Conservation (phyloP, 2,797 vertebrate genomes). For the Halcyon leucocephala region DNA sequence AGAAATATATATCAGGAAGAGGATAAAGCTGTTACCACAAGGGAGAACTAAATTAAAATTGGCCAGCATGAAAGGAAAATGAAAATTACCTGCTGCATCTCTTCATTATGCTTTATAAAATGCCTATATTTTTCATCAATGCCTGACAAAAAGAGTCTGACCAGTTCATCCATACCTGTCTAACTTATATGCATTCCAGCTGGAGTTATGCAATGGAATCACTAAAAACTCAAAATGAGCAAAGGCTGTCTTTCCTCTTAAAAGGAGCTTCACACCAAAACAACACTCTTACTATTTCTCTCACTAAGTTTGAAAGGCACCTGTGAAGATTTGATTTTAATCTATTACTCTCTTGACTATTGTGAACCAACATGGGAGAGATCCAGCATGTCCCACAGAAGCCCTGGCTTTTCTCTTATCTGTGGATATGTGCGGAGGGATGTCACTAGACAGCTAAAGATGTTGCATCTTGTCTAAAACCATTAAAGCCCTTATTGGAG, state of each 20-base stretch:
- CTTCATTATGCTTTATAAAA: slow-evolving; percentile 4
- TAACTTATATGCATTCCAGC: neutral
- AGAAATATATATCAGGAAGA: slow-evolving; percentile 10
- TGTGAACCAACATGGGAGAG: neutral
- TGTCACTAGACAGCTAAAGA: neutral
- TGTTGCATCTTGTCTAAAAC: neutral
- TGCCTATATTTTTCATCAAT: neutral
- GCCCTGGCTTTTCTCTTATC: neutral
- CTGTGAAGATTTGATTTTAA: neutral
- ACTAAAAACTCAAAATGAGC: neutral
- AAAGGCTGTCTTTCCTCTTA: neutral
- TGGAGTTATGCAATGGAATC: neutral
- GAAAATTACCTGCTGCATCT: neutral
- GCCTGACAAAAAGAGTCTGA: neutral
- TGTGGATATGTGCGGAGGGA: neutral
- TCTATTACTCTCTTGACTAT: fast-evolving
- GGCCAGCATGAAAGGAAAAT: neutral
- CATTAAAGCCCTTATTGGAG: neutral
- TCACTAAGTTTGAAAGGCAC: neutral
- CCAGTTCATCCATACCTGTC: neutral
- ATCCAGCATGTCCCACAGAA: neutral
- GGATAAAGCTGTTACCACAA: neutral
- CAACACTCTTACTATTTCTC: neutral
- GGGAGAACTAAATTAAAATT: slow-evolving; percentile 14
- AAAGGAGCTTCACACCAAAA: neutral